These are phyloP conservation scores for Saccopteryx bilineata DNA, from an alignment of 2,113 vertebrate species.

Conservation along the genomic window DNA sequence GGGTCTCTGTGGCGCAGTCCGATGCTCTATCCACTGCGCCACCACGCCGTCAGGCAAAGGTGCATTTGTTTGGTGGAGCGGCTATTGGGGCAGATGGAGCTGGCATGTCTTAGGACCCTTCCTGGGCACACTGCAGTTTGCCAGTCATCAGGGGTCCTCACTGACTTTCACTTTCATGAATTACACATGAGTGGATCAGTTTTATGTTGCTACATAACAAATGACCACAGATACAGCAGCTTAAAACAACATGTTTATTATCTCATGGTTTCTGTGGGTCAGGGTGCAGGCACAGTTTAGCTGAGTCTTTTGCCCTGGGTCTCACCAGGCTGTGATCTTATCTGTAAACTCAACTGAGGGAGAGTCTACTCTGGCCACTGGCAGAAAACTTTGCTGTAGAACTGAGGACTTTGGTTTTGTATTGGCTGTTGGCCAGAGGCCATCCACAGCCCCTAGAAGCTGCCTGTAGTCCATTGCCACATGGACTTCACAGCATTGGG, in stretches of 20 bases:
- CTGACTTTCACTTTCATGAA: constrained; percentile 32
- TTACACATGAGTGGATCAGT: not conserved
- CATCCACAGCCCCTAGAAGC: not conserved
- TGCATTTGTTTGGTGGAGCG: constrained; percentile 50
- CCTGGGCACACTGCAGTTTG: not conserved
- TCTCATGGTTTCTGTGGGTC: not conserved
- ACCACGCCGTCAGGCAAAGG: not conserved
- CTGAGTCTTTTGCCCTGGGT: not conserved
- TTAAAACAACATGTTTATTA: not conserved
- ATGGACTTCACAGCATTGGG: not conserved
- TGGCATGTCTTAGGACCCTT: not conserved
- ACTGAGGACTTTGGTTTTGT: not conserved
- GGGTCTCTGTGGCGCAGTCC: too few species aligned
- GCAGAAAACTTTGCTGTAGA: not conserved
- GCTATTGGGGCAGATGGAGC: not conserved
- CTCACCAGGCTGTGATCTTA: not conserved
- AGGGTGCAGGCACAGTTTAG: not conserved
- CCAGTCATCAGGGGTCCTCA: not conserved
- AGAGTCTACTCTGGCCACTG: not conserved
- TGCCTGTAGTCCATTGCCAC: not conserved
- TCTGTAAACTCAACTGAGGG: not conserved
- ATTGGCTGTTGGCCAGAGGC: not conserved
- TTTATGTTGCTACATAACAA: not conserved
- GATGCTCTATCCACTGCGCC: too few species aligned
- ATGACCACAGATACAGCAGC: not conserved